phyloP scores from a whole-genome alignment of 2,113 vertebrate species.

The Ailurus styani region DNA sequence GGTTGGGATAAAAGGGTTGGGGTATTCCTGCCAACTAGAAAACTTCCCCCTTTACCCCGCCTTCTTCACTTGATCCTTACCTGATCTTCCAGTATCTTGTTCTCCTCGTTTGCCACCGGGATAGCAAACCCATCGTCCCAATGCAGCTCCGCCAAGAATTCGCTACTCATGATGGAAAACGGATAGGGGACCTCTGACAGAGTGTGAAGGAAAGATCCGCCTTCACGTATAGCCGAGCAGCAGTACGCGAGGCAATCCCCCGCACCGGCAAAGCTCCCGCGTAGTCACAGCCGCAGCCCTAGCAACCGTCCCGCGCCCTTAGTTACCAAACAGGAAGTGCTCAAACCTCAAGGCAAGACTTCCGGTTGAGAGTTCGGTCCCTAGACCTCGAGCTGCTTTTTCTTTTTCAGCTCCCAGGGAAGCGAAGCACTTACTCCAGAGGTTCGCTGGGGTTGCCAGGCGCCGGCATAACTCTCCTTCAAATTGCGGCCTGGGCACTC shows the following conservation, averaged over 20 bases:
- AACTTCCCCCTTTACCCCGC: background rate
- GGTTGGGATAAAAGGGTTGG: background rate
- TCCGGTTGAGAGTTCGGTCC: background rate
- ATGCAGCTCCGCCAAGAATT: conserved; percentile 80
- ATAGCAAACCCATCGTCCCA: conserved; percentile 89
- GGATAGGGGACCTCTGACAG: fast-evolving
- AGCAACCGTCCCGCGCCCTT: conserved; percentile 73
- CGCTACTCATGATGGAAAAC: conserved; percentile 61
- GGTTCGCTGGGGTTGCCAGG: too few relatives aligned
- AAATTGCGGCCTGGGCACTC: fast-evolving
- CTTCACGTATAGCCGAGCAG: fast-evolving
- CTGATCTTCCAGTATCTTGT: conserved; percentile 86
- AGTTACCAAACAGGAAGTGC: conserved; percentile 53
- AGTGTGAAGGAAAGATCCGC: background rate
- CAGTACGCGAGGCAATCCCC: fast-evolving
- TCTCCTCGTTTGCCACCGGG: conserved; percentile 87
- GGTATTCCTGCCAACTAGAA: background rate
- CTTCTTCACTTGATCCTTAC: conserved; percentile 76
- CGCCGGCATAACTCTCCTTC: fast-evolving
- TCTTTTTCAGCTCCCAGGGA: fast-evolving
- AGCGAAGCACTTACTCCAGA: fast-evolving
- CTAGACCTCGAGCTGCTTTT: fast-evolving
- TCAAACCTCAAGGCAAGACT: background rate
- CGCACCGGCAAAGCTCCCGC: fast-evolving
- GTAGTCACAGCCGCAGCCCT: background rate